Conservation (phyloP, 2,888 invertebrate species). For the Pristionchus maxplancki region DNA sequence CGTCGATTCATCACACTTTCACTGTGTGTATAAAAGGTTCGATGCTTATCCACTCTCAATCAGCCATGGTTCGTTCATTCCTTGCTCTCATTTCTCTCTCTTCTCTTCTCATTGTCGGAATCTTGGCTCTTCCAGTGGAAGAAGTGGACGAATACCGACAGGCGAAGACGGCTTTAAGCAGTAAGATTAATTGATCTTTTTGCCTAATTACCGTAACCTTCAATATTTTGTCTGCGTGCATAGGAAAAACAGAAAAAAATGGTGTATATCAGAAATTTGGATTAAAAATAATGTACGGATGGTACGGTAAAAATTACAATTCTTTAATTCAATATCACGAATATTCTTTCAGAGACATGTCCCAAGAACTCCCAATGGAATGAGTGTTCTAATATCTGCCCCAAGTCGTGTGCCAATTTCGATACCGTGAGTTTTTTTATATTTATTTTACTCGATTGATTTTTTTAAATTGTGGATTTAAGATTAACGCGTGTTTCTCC, state of each 20-base stretch:
- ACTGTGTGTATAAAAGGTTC: neutral
- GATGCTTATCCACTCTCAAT: slow-evolving; percentile 17
- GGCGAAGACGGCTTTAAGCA: slow-evolving; percentile 24
- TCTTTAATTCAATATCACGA: no score
- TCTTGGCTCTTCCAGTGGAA: slow-evolving; percentile 1
- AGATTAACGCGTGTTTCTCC: slow-evolving; percentile 65
- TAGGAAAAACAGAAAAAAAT: neutral
- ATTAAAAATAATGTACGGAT: no score
- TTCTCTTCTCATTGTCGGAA: neutral
- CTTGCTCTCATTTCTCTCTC: neutral
- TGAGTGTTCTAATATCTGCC: slow-evolving; percentile 63
- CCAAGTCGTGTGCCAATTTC: slow-evolving; percentile 61
- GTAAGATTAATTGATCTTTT: neutral
- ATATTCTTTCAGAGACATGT: slow-evolving; percentile 58
- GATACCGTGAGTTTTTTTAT: neutral
- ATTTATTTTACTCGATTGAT: neutral
- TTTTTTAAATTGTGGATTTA: neutral
- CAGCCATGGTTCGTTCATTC: slow-evolving; percentile 21
- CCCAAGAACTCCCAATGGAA: slow-evolving; percentile 57
- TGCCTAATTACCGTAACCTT: no score
- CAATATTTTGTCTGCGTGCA: neutral
- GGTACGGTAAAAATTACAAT: no score
- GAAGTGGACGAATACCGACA: slow-evolving; percentile 38
- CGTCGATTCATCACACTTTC: neutral
- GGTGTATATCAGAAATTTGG: neutral